Percentiles rank a stretch among this genome's conserved stretches.
Evolutionary conservation across 2,113 vertebrate genomes (phyloP).

Genomic region (Plecturocebus donacophilus): DNA sequence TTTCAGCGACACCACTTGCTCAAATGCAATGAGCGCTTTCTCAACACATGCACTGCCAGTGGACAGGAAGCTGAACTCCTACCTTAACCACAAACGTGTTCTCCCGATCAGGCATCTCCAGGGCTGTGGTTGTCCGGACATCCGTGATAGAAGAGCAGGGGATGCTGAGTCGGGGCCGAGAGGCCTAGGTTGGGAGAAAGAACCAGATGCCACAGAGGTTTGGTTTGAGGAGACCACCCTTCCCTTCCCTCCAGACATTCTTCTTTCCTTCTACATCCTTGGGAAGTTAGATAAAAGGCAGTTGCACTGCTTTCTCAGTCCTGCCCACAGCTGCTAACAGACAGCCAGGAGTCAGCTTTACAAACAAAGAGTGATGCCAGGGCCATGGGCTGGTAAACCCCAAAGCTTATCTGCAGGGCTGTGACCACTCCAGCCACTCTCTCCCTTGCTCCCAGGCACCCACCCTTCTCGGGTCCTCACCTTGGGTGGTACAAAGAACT

Average conservation of each 20-base stretch:
- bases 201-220: background rate
- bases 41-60: background rate
- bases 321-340: background rate
- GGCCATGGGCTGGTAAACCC: rapidly evolving
- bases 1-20: background rate
- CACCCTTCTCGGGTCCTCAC: slow-evolving; percentile 77
- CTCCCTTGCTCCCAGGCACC: background rate
- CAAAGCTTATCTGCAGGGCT: background rate
- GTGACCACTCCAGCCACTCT: background rate
- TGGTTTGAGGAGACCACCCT: background rate
- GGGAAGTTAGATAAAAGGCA: background rate
- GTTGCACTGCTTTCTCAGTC: background rate
- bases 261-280: background rate
- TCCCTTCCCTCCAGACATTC: background rate
- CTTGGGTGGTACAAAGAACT: slow-evolving; percentile 95
- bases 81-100: slow-evolving; percentile 96
- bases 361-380: background rate
- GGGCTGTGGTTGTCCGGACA: slow-evolving; percentile 91
- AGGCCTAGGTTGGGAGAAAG: slow-evolving; percentile 80
- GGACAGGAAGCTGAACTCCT: background rate
- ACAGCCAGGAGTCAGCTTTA: background rate
- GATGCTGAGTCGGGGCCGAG: slow-evolving; percentile 91
- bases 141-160: slow-evolving; percentile 90
- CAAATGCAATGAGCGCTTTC: no score
- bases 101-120: slow-evolving; percentile 95